These are phyloP conservation scores for Cerastis leucographa DNA, from an alignment of 2,888 invertebrate species.

Conservation along the genomic window DNA sequence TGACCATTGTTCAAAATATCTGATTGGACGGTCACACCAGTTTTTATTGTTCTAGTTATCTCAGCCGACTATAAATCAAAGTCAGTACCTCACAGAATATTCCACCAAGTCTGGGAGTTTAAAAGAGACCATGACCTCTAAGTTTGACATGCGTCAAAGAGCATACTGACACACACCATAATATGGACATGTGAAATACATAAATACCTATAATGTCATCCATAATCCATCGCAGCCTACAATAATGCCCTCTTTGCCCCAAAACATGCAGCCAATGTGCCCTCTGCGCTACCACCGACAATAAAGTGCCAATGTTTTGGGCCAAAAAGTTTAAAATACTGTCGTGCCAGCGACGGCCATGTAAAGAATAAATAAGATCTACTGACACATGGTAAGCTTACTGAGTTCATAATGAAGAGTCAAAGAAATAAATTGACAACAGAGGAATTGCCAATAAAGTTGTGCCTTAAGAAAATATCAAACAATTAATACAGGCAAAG, in stretches of 20 bases:
- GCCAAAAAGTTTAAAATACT: not conserved
- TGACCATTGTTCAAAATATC: constrained; percentile 50
- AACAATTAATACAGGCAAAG: not conserved
- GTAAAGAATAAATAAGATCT: not conserved
- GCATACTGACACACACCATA: not conserved
- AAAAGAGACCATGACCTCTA: not conserved
- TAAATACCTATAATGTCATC: not conserved
- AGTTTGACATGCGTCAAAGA: not conserved
- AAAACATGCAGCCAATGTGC: not conserved
- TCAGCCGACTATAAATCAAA: constrained; percentile 20
- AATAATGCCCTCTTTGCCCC: not conserved
- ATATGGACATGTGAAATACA: not conserved
- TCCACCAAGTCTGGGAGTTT: not conserved
- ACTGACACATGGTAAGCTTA: not conserved
- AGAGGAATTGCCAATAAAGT: not conserved
- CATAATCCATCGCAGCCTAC: not conserved
- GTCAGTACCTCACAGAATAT: not conserved
- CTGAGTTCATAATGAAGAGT: not conserved
- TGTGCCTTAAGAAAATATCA: not conserved
- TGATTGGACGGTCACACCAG: constrained; percentile 25
- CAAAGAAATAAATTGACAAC: not conserved
- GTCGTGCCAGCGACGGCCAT: not conserved
- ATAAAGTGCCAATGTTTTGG: not conserved
- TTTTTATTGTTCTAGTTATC: constrained; percentile 38
- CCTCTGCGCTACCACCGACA: not conserved